phyloP scores from a whole-genome alignment of 2,113 vertebrate species.

The Lophura nycthemera region DNA sequence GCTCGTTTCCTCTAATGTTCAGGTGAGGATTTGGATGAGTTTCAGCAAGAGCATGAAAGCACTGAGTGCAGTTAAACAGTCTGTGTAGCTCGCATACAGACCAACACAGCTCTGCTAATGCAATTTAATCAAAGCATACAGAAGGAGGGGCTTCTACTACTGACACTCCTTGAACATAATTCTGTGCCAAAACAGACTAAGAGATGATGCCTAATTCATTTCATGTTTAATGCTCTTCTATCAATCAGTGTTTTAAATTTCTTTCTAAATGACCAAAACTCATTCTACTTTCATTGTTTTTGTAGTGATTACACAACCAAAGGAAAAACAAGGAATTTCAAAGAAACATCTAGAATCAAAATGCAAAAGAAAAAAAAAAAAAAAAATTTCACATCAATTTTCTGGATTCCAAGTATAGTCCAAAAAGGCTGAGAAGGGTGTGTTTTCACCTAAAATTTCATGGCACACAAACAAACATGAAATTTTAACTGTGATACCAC shows the following conservation, averaged over 20 bases:
- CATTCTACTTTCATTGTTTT: background rate
- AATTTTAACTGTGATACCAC: background rate
- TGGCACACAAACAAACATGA: background rate
- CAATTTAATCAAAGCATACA: slow-evolving; percentile 5
- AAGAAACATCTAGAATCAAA: background rate
- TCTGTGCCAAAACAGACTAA: background rate
- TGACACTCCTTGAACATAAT: background rate
- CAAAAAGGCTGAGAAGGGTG: background rate
- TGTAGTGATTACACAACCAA: background rate
- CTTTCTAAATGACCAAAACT: background rate
- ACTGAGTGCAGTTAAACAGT: background rate
- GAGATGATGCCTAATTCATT: background rate
- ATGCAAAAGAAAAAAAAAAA: background rate
- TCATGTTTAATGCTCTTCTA: background rate
- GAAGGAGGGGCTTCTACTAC: background rate
- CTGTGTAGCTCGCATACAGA: background rate
- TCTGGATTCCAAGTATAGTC: background rate
- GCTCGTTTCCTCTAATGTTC: slow-evolving; percentile 12
- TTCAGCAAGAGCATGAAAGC: slow-evolving; percentile 18
- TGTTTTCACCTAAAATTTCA: background rate
- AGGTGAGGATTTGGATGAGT: slow-evolving; percentile 16
- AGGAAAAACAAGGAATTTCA: background rate
- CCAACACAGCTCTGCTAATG: background rate
- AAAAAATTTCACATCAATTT: background rate
- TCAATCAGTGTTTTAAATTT: background rate